phyloP scores from a whole-genome alignment of 2,113 vertebrate species.

The Pelecanus crispus region DNA sequence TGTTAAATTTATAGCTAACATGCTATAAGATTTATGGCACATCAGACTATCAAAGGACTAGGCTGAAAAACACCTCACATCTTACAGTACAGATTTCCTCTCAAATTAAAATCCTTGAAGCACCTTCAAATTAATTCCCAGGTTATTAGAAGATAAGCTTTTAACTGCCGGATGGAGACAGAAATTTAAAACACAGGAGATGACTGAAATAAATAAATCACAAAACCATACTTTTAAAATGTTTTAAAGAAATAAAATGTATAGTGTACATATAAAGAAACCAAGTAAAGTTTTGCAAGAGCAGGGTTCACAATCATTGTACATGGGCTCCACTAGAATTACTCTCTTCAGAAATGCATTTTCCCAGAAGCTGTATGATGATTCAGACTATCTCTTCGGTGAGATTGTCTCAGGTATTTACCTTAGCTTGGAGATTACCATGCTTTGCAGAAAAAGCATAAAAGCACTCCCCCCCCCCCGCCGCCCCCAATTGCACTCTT shows the following conservation, averaged over 20 bases:
- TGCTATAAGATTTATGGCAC: neutral
- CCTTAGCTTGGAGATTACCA: too few species aligned
- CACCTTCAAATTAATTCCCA: neutral
- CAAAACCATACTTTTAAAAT: neutral
- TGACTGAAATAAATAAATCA: neutral
- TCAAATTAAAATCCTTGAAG: neutral
- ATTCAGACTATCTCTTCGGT: too few species aligned
- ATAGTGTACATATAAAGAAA: neutral
- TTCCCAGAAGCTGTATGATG: neutral
- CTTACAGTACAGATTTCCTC: neutral
- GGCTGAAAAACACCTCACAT: neutral
- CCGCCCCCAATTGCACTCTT: too few species aligned
- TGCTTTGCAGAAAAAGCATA: too few species aligned
- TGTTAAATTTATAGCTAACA: neutral
- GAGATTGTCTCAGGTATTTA: too few species aligned
- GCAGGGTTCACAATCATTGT: neutral
- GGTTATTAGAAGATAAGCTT: neutral
- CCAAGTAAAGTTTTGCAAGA: neutral
- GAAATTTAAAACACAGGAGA: neutral
- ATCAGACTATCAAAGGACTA: neutral
- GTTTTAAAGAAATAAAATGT: neutral
- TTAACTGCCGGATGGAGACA: neutral
- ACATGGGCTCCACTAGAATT: neutral
- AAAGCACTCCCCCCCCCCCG: too few species aligned
- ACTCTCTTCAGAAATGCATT: neutral